A percentile compares a stretch with the other conserved stretches of the same genome.
These are phyloP conservation scores for Rhynchonema sp. DNA, from an alignment of 2,888 invertebrate genomes.

Conservation along the genomic window DNA sequence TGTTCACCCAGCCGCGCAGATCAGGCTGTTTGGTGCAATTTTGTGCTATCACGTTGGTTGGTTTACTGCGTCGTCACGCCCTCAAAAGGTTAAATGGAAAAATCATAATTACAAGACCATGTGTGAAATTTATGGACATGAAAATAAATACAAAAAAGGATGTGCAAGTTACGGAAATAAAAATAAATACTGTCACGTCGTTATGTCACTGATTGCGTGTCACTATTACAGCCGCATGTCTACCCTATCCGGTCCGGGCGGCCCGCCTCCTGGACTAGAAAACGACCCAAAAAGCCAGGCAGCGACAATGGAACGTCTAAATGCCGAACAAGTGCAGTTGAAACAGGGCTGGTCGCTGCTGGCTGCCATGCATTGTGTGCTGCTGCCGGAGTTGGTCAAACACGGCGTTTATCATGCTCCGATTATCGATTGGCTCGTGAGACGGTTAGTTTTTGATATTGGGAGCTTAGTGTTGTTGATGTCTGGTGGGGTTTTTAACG, in stretches of 20 bases:
- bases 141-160: too few relatives aligned
- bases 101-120: too few relatives aligned
- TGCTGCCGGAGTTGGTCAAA: constrained; percentile 75
- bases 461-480: too few relatives aligned
- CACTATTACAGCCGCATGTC: not conserved
- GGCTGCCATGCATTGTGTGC: constrained; percentile 83
- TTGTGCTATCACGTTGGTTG: too few relatives aligned
- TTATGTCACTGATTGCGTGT: too few relatives aligned
- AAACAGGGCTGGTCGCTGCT: constrained; percentile 92
- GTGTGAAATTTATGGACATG: too few relatives aligned
- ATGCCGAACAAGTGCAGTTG: constrained; percentile 41
- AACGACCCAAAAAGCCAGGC: not conserved
- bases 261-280: not conserved
- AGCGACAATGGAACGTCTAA: not conserved
- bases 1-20: too few relatives aligned
- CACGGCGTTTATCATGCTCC: constrained; percentile 67
- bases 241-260: not conserved
- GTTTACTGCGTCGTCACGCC: not conserved
- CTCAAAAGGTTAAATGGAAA: too few relatives aligned
- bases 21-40: too few relatives aligned
- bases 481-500: too few relatives aligned
- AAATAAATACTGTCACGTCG: too few relatives aligned
- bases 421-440: constrained; percentile 86
- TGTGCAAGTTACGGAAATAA: too few relatives aligned
- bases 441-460: constrained; percentile 40